These are phyloP conservation scores for Parotocinclus haroldoi DNA, from an alignment of 2,797 vertebrate genomes.

Conservation along the genomic window DNA sequence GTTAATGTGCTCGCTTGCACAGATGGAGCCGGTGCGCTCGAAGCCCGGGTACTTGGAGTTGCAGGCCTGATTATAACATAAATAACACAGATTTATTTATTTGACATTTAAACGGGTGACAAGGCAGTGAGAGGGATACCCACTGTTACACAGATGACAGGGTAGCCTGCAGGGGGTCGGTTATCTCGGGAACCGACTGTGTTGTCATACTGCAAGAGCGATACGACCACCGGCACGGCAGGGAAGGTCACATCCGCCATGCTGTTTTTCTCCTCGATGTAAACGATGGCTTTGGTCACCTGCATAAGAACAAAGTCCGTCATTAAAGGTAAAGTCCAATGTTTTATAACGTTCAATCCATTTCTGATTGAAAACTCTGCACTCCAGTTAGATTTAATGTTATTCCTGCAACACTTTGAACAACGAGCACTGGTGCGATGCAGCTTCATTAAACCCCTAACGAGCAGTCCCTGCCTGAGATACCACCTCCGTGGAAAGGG, in stretches of 20 bases:
- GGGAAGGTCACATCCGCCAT: constrained; percentile 77
- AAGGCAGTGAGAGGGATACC: background rate
- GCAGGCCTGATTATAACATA: constrained; percentile 75
- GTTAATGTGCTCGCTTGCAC: constrained; percentile 86
- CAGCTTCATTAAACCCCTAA: too few relatives aligned
- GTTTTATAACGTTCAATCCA: too few relatives aligned
- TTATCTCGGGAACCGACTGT: constrained; percentile 12
- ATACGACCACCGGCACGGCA: constrained; percentile 73
- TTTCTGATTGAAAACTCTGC: too few relatives aligned
- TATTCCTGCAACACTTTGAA: too few relatives aligned
- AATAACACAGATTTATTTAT: too few relatives aligned
- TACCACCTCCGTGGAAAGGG: too few relatives aligned
- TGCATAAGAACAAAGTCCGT: constrained; percentile 51
- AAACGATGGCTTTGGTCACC: constrained; percentile 86
- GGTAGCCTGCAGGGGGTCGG: constrained; percentile 68
- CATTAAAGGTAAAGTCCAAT: too few relatives aligned
- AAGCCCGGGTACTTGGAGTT: constrained; percentile 87
- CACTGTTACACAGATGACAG: constrained; percentile 78
- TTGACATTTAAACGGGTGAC: background rate
- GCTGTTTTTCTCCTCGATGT: constrained; percentile 81
- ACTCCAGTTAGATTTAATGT: too few relatives aligned
- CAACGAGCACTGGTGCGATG: too few relatives aligned
- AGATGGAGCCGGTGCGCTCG: constrained; percentile 88
- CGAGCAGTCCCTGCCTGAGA: too few relatives aligned
- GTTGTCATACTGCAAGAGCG: constrained; percentile 61